Percentiles rank a stretch among this genome's conserved stretches.
phyloP scores from a whole-genome alignment of 2,113 vertebrate genomes.

The Uropsilus gracilis region DNA sequence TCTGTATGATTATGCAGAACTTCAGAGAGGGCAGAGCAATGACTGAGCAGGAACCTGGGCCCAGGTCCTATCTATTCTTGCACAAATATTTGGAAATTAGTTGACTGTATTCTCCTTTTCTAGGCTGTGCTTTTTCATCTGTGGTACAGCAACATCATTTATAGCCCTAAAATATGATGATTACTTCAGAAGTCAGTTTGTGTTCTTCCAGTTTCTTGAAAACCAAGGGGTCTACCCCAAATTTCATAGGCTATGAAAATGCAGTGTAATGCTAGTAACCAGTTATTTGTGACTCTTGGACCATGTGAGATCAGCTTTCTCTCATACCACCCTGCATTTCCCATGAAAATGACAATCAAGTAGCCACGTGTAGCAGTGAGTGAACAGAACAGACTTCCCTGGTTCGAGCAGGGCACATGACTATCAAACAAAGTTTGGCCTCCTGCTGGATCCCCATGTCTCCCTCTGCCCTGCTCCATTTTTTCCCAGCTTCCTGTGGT shows the following conservation, averaged over 20 bases:
- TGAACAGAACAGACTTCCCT: neutral
- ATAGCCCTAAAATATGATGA: accelerated
- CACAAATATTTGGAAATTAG: accelerated
- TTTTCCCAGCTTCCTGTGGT: neutral
- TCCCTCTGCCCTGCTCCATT: neutral
- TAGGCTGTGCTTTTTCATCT: neutral
- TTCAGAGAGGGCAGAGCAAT: neutral
- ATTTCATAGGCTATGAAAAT: neutral
- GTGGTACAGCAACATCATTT: neutral
- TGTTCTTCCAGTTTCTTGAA: neutral
- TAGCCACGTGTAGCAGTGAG: accelerated
- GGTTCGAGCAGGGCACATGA: no score
- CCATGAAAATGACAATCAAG: neutral
- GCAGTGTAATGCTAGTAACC: neutral
- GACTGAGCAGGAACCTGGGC: neutral
- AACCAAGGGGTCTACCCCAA: neutral
- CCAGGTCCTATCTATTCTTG: neutral
- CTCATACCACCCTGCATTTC: neutral
- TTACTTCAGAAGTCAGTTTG: neutral
- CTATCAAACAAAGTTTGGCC: accelerated
- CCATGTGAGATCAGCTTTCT: neutral
- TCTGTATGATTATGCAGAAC: accelerated
- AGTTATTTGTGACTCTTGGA: neutral
- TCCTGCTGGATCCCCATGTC: neutral
- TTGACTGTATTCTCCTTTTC: neutral